A percentile compares a stretch with the other conserved stretches of the same genome.
phyloP scores from a whole-genome alignment of 1,140 invertebrate genomes.

The Pachypeltis micranthus region DNA sequence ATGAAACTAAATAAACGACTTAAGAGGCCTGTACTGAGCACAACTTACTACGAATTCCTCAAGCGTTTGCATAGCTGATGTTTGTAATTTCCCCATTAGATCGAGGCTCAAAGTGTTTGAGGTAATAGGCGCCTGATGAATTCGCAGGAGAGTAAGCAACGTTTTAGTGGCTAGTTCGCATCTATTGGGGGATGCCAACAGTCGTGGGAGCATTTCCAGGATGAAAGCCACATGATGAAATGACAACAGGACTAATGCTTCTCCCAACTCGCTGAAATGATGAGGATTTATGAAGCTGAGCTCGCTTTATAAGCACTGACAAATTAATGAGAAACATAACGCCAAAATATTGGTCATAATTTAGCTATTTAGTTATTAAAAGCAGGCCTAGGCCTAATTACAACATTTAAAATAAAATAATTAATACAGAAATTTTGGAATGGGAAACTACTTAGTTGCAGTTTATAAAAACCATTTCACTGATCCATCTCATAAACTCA shows the following conservation, averaged over 20 bases:
- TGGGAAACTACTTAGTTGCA: too few relatives aligned
- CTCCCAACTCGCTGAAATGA: constrained; percentile 69
- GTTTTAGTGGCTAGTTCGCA: constrained; percentile 63
- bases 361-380: constrained; percentile 1
- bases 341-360: background rate
- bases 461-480: too few relatives aligned
- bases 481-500: too few relatives aligned
- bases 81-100: constrained; percentile 53
- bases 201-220: constrained; percentile 58
- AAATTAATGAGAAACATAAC: background rate
- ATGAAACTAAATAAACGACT: background rate
- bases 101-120: constrained; percentile 53
- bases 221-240: constrained; percentile 51
- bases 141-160: constrained; percentile 64
- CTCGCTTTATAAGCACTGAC: background rate
- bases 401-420: constrained; percentile 17
- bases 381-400: background rate
- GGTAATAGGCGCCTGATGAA: constrained; percentile 75
- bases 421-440: too few relatives aligned
- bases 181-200: constrained; percentile 51
- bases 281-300: too few relatives aligned
- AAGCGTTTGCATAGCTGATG: constrained; percentile 44
- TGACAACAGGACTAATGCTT: constrained; percentile 72
- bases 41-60: constrained; percentile 48
- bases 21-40: background rate